These are phyloP conservation scores for Puntigrus tetrazona DNA, from an alignment of 2,113 vertebrate species.

Conservation along the genomic window DNA sequence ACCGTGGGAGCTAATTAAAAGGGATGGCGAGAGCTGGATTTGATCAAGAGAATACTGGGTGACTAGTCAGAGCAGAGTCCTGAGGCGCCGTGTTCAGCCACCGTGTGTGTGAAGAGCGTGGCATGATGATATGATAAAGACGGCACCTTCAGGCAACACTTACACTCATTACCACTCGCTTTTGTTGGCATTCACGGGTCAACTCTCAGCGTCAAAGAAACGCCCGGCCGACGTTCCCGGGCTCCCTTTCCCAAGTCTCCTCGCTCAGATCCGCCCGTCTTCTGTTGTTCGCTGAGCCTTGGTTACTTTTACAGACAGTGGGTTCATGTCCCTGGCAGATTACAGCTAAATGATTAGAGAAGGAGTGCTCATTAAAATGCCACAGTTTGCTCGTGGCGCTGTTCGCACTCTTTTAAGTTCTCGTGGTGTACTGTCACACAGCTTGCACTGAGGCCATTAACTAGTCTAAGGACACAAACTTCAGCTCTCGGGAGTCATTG, in stretches of 20 bases:
- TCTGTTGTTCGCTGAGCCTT: constrained; percentile 33
- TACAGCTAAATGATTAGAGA: constrained; percentile 44
- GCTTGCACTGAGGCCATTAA: constrained; percentile 18
- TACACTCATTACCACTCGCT: constrained; percentile 47
- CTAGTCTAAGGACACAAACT: constrained; percentile 24
- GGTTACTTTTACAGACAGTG: not conserved
- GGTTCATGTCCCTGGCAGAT: constrained; percentile 28
- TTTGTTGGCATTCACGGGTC: constrained; percentile 35
- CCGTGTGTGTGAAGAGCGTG: not conserved
- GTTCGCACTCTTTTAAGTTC: constrained; percentile 40
- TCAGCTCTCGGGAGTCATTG: constrained; percentile 31
- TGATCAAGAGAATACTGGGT: constrained; percentile 51
- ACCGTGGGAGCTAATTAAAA: constrained; percentile 57
- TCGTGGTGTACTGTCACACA: constrained; percentile 32
- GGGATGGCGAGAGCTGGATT: constrained; percentile 46
- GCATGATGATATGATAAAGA: constrained; percentile 37
- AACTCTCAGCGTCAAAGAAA: not conserved
- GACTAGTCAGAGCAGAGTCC: constrained; percentile 6
- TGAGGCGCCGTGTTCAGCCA: not conserved
- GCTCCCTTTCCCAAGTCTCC: constrained; percentile 9
- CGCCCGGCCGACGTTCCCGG: not conserved
- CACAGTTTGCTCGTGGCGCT: constrained; percentile 29
- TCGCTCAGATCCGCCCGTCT: constrained; percentile 1
- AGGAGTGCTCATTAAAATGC: constrained; percentile 44
- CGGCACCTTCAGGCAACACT: constrained; percentile 40